phyloP scores from a whole-genome alignment of 2,888 invertebrate species.

The Rhabditophanes sp. region DNA sequence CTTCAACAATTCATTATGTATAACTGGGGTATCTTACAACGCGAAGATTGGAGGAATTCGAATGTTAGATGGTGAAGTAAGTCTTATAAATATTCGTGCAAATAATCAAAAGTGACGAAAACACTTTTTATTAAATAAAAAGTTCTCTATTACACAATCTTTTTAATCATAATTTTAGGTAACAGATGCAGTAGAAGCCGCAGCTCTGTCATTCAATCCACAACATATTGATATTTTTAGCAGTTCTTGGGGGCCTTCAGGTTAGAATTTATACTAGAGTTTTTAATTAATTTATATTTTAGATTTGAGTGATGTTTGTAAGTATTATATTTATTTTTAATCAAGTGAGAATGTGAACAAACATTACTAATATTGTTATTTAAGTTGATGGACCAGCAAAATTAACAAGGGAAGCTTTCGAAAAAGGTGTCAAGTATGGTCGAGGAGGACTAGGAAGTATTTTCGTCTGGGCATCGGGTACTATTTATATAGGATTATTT shows the following conservation, averaged over 20 bases:
- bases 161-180: too few species aligned
- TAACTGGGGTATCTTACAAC: constrained; percentile 84
- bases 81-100: too few species aligned
- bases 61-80: constrained; percentile 55
- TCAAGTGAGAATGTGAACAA: too few species aligned
- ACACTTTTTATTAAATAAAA: too few species aligned
- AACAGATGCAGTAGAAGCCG: constrained; percentile 91
- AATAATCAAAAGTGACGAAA: too few species aligned
- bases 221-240: constrained; percentile 96
- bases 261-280: too few species aligned
- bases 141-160: constrained; percentile 93
- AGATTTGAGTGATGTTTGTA: too few species aligned
- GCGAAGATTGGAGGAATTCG: constrained; percentile 63
- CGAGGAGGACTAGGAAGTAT: constrained; percentile 84
- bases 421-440: constrained; percentile 81
- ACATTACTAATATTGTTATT: too few species aligned
- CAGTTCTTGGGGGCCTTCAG: constrained; percentile 92
- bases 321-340: too few species aligned
- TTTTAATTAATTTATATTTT: too few species aligned
- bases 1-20: constrained; percentile 81
- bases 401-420: constrained; percentile 79
- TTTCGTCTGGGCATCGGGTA: constrained; percentile 97
- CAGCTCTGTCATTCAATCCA: constrained; percentile 72
- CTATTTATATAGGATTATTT: constrained; percentile 61
- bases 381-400: constrained; percentile 72